Conservation (phyloP, 1,140 invertebrate species). For the Drosophila pandora region DNA sequence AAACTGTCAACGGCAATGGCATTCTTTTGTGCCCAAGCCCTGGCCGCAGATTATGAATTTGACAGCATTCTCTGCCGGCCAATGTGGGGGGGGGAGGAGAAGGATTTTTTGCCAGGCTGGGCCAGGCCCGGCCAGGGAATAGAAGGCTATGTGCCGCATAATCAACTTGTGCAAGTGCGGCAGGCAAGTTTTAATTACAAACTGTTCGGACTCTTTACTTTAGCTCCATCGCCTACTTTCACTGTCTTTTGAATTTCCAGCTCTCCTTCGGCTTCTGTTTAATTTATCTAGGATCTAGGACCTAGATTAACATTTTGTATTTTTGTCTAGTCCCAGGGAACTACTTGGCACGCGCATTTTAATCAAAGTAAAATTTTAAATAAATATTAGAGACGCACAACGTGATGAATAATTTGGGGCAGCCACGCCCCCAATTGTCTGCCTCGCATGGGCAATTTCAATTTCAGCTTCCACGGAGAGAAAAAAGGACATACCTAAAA, state of each 20-base stretch:
- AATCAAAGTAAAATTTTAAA: constrained; percentile 79
- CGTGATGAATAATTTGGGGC: constrained; percentile 67
- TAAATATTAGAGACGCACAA: constrained; percentile 66
- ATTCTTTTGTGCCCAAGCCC: constrained; percentile 65
- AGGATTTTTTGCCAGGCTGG: no score
- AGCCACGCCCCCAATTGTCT: constrained; percentile 48
- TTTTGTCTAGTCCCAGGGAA: constrained; percentile 49
- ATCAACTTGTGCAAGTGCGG: constrained; percentile 70
- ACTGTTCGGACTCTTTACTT: constrained; percentile 27
- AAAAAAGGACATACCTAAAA: background rate
- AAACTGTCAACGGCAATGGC: constrained; percentile 64
- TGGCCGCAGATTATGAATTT: constrained; percentile 76
- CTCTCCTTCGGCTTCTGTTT: constrained; percentile 43
- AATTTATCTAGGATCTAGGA: constrained; percentile 55
- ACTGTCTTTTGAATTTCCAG: constrained; percentile 10
- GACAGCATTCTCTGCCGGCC: constrained; percentile 54
- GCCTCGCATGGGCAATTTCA: constrained; percentile 59
- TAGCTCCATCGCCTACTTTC: background rate
- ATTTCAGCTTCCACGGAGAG: constrained; percentile 41
- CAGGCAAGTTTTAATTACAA: constrained; percentile 75
- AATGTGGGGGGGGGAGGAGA: background rate
- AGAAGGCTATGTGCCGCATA: constrained; percentile 45
- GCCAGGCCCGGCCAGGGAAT: constrained; percentile 17
- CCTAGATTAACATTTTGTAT: constrained; percentile 37
- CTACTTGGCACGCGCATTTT: constrained; percentile 66